Percentiles rank a stretch among this genome's conserved stretches.
Conservation (phyloP, 2,888 invertebrate genomes). For the Drosophila lacicola region DNA sequence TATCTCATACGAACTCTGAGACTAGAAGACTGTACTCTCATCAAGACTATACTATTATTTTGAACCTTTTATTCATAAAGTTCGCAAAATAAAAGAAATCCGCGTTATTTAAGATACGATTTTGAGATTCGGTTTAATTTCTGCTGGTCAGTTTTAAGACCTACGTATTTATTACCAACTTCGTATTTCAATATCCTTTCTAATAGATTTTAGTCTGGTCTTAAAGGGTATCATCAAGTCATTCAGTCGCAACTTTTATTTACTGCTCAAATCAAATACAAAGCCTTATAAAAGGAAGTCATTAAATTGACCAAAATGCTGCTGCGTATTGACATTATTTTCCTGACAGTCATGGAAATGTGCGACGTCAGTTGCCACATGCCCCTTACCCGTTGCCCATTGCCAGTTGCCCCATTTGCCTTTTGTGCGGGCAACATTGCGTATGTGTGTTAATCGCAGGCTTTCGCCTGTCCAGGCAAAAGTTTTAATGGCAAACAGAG, state of each 20-base stretch:
- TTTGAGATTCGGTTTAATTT: too few species aligned
- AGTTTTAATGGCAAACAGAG: slow-evolving; percentile 41
- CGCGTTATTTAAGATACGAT: too few species aligned
- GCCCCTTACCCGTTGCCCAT: neutral
- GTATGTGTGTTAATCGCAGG: slow-evolving; percentile 46
- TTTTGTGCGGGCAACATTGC: slow-evolving; percentile 21
- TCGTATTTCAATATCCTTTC: too few species aligned
- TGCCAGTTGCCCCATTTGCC: slow-evolving; percentile 7
- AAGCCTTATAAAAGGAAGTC: slow-evolving; percentile 22
- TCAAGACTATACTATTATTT: too few species aligned
- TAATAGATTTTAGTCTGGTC: neutral
- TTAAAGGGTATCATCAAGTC: neutral
- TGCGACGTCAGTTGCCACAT: neutral
- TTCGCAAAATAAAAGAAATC: too few species aligned
- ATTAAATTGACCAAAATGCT: slow-evolving; percentile 35
- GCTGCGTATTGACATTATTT: slow-evolving; percentile 24
- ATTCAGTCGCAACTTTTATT: neutral
- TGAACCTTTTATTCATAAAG: too few species aligned
- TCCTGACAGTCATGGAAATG: slow-evolving; percentile 30
- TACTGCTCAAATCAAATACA: slow-evolving; percentile 20
- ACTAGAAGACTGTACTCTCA: too few species aligned
- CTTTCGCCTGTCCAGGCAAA: slow-evolving; percentile 17
- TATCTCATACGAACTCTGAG: too few species aligned
- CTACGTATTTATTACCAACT: too few species aligned
- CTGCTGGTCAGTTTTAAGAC: too few species aligned